Evolutionary conservation across 2,113 vertebrate genomes (phyloP).

Genomic region (Axis porcinus): DNA sequence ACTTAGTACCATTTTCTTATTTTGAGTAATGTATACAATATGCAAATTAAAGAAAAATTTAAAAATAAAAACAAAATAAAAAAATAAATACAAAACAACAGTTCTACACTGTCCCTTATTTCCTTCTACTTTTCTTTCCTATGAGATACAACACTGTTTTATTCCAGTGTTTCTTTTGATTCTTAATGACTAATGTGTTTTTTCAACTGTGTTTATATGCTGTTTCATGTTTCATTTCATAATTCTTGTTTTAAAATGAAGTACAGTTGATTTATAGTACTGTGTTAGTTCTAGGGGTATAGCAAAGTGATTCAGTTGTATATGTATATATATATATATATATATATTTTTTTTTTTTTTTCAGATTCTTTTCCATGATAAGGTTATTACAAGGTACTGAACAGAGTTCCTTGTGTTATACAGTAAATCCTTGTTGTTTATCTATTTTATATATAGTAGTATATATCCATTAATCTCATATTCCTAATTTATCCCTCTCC

Average conservation of each 20-base stretch:
- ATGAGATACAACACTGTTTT: background rate
- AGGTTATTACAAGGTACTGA: background rate
- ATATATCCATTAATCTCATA: background rate
- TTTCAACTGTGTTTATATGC: background rate
- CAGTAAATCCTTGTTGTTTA: background rate
- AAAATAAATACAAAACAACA: background rate
- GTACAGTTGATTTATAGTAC: background rate
- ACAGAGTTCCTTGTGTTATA: background rate
- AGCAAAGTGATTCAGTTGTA: background rate
- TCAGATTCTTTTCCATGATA: background rate
- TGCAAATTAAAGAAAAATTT: background rate
- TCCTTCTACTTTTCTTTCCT: background rate
- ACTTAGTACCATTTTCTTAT: slow-evolving; percentile 18
- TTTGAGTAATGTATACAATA: background rate
- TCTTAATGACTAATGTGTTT: background rate
- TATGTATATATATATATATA: background rate
- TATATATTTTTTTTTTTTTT: background rate
- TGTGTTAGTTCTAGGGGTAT: background rate
- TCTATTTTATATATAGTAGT: background rate
- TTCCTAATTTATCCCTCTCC: background rate
- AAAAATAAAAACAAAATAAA: slow-evolving; percentile 4
- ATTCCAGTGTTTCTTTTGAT: background rate
- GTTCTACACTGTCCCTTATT: background rate
- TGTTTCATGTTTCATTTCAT: background rate
- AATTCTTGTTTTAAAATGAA: background rate